These are phyloP conservation scores for Amaurobius ferox DNA, from an alignment of 2,888 invertebrate species.

Conservation along the genomic window DNA sequence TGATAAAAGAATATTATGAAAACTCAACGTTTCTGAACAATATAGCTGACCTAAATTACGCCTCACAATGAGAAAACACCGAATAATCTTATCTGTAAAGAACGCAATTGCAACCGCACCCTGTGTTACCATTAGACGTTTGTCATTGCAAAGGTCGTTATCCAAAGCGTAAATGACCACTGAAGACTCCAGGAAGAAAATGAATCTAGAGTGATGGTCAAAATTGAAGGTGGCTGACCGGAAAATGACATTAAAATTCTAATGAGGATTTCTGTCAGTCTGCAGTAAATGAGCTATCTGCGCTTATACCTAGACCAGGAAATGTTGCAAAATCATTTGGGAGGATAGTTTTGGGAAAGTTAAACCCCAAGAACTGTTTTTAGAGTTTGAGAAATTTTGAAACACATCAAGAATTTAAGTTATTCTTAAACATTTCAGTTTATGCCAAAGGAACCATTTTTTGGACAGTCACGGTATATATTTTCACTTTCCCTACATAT, in stretches of 20 bases:
- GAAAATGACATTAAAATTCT: constrained; percentile 44
- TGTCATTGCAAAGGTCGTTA: constrained; percentile 68
- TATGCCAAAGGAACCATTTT: too few relatives aligned
- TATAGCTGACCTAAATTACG: constrained; percentile 63
- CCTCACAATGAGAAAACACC: constrained; percentile 51
- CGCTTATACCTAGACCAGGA: too few relatives aligned
- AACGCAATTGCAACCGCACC: constrained; percentile 61
- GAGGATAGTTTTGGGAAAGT: too few relatives aligned
- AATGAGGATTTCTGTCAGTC: too few relatives aligned
- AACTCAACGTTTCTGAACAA: constrained; percentile 60
- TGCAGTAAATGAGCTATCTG: too few relatives aligned
- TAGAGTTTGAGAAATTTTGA: too few relatives aligned
- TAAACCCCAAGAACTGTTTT: too few relatives aligned
- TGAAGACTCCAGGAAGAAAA: constrained; percentile 43
- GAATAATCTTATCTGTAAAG: constrained; percentile 57
- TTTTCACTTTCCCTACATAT: too few relatives aligned
- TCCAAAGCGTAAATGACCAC: constrained; percentile 64
- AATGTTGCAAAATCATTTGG: too few relatives aligned
- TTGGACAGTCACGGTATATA: too few relatives aligned
- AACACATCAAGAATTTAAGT: too few relatives aligned
- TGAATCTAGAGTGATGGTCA: constrained; percentile 38
- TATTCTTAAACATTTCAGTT: too few relatives aligned
- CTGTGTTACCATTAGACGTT: constrained; percentile 58
- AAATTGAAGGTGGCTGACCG: constrained; percentile 51
- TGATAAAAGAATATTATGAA: constrained; percentile 55